Evolutionary conservation across 2,113 vertebrate species (phyloP).

Genomic region (Gavia stellata): DNA sequence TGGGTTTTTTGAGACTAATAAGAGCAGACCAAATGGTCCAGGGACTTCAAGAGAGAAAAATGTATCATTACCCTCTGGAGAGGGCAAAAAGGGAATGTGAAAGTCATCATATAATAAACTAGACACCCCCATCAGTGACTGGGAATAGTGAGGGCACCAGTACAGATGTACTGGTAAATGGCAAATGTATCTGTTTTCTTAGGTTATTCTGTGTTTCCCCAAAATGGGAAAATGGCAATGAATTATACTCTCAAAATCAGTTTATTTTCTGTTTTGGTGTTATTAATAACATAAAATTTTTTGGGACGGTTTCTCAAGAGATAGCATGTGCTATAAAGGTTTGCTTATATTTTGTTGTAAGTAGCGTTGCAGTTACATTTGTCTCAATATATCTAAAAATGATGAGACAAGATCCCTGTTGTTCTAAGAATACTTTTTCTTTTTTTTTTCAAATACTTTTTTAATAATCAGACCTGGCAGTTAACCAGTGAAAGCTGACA

Average conservation of each 20-base stretch:
- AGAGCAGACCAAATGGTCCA: background rate
- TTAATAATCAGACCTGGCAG: background rate
- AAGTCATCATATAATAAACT: background rate
- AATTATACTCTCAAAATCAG: background rate
- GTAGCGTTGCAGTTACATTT: background rate
- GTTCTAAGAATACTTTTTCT: background rate
- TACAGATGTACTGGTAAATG: background rate
- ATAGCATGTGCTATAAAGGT: background rate
- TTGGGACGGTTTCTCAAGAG: background rate
- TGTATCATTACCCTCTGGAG: background rate
- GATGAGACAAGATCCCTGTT: background rate
- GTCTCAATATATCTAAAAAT: background rate
- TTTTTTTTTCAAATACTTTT: background rate
- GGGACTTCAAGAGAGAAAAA: background rate
- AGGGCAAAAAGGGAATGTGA: background rate
- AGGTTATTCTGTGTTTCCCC: background rate
- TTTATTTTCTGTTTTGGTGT: background rate
- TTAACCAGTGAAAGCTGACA: background rate
- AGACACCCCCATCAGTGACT: background rate
- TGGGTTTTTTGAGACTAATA: background rate
- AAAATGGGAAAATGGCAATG: background rate
- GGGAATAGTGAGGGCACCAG: background rate
- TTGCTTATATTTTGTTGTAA: background rate
- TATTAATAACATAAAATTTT: background rate
- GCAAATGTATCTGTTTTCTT: background rate